Percentiles rank a stretch among this genome's conserved stretches.
Evolutionary conservation across 2,113 vertebrate species (phyloP).

Genomic region (Coryphaenoides rupestris): DNA sequence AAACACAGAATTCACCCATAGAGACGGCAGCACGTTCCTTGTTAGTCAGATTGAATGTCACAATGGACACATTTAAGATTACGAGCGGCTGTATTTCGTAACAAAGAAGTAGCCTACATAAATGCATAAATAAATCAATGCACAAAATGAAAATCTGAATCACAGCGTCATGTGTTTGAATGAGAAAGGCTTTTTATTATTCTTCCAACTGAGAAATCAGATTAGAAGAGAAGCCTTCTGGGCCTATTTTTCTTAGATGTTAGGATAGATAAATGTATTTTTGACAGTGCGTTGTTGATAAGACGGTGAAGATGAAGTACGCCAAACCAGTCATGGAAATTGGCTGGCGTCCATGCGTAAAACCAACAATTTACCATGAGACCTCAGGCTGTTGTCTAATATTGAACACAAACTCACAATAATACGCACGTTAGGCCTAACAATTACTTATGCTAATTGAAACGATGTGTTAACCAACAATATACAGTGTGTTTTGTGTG

Average conservation of each 20-base stretch:
- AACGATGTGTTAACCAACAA: too few relatives aligned
- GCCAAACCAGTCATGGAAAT: conserved; percentile 24
- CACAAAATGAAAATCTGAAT: too few relatives aligned
- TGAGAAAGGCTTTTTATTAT: conserved; percentile 32
- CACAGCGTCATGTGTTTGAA: too few relatives aligned
- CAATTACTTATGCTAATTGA: too few relatives aligned
- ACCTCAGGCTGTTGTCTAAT: neutral
- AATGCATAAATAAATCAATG: too few relatives aligned
- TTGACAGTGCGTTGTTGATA: conserved; percentile 42
- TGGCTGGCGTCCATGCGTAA: conserved; percentile 7
- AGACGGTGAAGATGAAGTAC: conserved; percentile 19
- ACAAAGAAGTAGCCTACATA: too few relatives aligned
- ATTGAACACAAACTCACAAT: neutral
- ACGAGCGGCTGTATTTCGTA: too few relatives aligned
- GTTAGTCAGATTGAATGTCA: too few relatives aligned
- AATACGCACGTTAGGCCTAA: neutral
- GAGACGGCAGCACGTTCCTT: too few relatives aligned
- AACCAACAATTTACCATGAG: conserved; percentile 14
- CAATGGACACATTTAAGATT: too few relatives aligned
- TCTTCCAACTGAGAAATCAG: conserved; percentile 43
- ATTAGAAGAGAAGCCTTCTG: conserved; percentile 28
- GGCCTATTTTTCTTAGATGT: conserved; percentile 36
- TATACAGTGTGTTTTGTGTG: neutral
- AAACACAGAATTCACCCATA: neutral
- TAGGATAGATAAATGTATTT: conserved; percentile 27